phyloP scores from a whole-genome alignment of 2,888 invertebrate species.

The Tethea ocularis region DNA sequence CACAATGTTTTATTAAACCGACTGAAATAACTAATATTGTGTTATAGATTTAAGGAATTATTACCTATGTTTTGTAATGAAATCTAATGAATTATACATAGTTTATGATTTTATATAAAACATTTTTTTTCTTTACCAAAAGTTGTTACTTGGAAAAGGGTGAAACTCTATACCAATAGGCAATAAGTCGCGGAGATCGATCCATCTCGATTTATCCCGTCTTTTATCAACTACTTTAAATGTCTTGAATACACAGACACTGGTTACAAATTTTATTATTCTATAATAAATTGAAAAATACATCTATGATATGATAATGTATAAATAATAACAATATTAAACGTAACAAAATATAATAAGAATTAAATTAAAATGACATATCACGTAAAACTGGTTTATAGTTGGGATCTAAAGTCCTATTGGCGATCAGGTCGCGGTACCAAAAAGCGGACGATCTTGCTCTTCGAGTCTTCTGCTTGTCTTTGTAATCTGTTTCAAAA shows the following conservation, averaged over 20 bases:
- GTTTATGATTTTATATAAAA: background rate
- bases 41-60: background rate
- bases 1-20: background rate
- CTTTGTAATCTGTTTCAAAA: constrained; percentile 62
- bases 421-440: constrained; percentile 50
- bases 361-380: constrained; percentile 37
- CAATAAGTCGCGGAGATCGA: too few species aligned
- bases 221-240: too few species aligned
- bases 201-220: too few species aligned
- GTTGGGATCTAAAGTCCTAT: constrained; percentile 43
- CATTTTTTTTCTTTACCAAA: background rate
- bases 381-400: constrained; percentile 34
- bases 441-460: constrained; percentile 59
- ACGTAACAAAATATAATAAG: constrained; percentile 7
- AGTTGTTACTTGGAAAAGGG: too few species aligned
- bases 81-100: background rate
- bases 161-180: too few species aligned
- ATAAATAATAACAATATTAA: background rate
- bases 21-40: background rate
- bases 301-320: too few species aligned
- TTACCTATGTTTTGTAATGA: background rate
- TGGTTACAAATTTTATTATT: too few species aligned
- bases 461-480: constrained; percentile 45
- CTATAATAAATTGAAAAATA: too few species aligned
- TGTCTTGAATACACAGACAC: too few species aligned